phyloP scores from a whole-genome alignment of 2,113 vertebrate genomes.

The Bos javanicus region DNA sequence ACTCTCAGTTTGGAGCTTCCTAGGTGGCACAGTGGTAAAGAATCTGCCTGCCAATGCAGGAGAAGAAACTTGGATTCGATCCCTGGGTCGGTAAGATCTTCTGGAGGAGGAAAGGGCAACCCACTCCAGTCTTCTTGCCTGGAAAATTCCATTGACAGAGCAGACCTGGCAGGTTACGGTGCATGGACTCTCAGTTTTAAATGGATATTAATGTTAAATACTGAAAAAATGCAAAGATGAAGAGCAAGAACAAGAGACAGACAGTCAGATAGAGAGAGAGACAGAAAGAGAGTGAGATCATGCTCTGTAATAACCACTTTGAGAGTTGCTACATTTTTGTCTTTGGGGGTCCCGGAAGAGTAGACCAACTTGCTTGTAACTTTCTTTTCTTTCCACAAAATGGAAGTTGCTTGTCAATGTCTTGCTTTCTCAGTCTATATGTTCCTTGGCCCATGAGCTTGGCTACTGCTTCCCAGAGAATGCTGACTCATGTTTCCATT shows the following conservation, averaged over 20 bases:
- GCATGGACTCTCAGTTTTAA: slow-evolving; percentile 26
- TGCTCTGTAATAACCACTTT: slow-evolving; percentile 26
- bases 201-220: slow-evolving; percentile 58
- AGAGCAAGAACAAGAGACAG: background rate
- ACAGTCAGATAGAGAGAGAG: background rate
- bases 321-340: slow-evolving; percentile 71
- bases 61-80: background rate
- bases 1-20: background rate
- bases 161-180: fast-evolving
- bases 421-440: slow-evolving; percentile 59
- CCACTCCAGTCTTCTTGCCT: background rate
- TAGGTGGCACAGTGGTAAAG: background rate
- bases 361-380: slow-evolving; percentile 68
- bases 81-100: background rate
- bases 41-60: background rate
- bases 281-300: background rate
- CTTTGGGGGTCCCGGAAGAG: slow-evolving; percentile 58
- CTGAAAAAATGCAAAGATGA: background rate
- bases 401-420: slow-evolving; percentile 67
- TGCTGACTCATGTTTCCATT: slow-evolving; percentile 70
- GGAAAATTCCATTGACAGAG: background rate
- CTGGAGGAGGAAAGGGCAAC: background rate
- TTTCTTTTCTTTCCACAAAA: slow-evolving; percentile 74
- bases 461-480: slow-evolving; percentile 62
- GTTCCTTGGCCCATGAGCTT: slow-evolving; percentile 36